Evolutionary conservation across 2,888 invertebrate species (phyloP).

Genomic region (Anticlea derivata): DNA sequence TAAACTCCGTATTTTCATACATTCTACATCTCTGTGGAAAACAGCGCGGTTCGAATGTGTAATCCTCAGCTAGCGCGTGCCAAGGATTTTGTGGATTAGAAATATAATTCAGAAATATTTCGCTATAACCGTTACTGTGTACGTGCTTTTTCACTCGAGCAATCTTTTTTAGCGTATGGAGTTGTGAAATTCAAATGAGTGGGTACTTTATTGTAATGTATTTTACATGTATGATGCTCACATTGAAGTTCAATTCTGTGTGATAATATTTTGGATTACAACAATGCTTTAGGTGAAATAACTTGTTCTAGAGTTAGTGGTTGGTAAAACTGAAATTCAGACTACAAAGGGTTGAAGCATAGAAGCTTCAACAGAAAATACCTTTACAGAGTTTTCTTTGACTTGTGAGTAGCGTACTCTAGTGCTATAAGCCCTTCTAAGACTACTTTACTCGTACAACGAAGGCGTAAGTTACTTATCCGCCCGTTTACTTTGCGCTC

Average conservation of each 20-base stretch:
- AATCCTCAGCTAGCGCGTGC: slow-evolving; percentile 61
- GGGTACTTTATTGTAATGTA: neutral
- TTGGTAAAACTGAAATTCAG: too few species aligned
- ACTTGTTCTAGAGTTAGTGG: too few species aligned
- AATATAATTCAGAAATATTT: slow-evolving; percentile 58
- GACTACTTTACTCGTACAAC: slow-evolving; percentile 51
- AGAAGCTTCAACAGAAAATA: neutral
- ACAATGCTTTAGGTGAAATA: too few species aligned
- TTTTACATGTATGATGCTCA: too few species aligned
- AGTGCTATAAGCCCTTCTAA: slow-evolving; percentile 54
- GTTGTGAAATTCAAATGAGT: slow-evolving; percentile 23
- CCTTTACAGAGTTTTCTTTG: neutral
- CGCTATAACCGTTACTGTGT: slow-evolving; percentile 43
- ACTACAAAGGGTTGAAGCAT: neutral
- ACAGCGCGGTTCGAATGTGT: slow-evolving; percentile 62
- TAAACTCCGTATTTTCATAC: slow-evolving; percentile 39
- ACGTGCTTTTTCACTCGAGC: slow-evolving; percentile 42
- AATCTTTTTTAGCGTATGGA: slow-evolving; percentile 28
- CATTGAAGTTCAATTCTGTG: too few species aligned
- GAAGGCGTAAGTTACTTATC: slow-evolving; percentile 33
- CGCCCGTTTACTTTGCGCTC: slow-evolving; percentile 45
- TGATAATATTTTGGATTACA: too few species aligned
- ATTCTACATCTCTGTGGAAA: slow-evolving; percentile 46
- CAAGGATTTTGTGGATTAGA: slow-evolving; percentile 68
- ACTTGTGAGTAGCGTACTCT: slow-evolving; percentile 37